A percentile compares a stretch with the other conserved stretches of the same genome.
Conservation (phyloP, 2,797 vertebrate genomes). For the Channa striata region DNA sequence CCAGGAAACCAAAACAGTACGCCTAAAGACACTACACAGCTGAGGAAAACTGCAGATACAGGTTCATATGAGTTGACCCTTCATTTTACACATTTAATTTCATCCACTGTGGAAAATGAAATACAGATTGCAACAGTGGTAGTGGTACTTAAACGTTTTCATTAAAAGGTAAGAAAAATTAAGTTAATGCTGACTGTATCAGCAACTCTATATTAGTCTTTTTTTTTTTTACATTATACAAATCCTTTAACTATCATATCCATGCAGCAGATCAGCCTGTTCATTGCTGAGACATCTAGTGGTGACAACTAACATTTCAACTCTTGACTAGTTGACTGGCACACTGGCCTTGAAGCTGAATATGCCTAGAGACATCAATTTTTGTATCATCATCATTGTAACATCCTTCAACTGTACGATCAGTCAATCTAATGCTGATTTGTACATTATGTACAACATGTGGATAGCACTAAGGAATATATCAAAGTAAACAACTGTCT, state of each 20-base stretch:
- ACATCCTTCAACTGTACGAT: background rate
- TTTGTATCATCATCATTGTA: background rate
- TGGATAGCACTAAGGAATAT: background rate
- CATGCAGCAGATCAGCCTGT: slow-evolving; percentile 25
- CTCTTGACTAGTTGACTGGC: background rate
- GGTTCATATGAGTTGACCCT: background rate
- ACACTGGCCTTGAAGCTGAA: slow-evolving; percentile 40
- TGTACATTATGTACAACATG: slow-evolving; percentile 8
- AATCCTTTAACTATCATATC: slow-evolving; percentile 5
- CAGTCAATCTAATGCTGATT: background rate
- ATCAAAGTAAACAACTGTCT: background rate
- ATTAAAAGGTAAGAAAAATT: background rate
- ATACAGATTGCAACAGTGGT: background rate
- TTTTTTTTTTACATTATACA: background rate
- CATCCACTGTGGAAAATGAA: background rate
- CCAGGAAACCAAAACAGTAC: background rate
- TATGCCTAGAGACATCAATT: slow-evolving; percentile 8
- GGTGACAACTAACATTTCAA: slow-evolving; percentile 24
- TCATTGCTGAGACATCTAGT: slow-evolving; percentile 48
- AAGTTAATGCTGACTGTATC: background rate
- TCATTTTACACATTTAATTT: background rate
- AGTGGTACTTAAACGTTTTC: background rate
- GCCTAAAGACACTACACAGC: background rate
- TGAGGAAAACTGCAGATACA: background rate
- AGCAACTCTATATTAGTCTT: background rate